Evolutionary conservation across 2,797 vertebrate species (phyloP).

Genomic region (Hippopotamyrus pictus): DNA sequence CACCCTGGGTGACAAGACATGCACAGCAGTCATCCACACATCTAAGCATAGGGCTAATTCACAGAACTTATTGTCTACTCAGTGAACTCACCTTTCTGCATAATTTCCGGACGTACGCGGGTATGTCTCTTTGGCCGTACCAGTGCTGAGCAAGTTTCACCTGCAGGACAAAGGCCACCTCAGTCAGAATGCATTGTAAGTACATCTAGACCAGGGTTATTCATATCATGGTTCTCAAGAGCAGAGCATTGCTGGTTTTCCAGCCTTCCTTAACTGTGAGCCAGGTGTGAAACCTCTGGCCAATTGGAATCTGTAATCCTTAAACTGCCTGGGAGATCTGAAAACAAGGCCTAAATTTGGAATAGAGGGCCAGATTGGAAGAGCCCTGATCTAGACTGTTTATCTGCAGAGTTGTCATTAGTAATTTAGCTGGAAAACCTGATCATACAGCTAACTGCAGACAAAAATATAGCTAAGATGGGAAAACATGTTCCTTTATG

Average conservation of each 20-base stretch:
- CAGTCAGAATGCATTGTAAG: neutral
- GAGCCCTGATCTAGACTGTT: neutral
- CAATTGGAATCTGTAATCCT: neutral
- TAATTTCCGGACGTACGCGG: slow-evolving; percentile 26
- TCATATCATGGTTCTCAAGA: neutral
- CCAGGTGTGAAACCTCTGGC: neutral
- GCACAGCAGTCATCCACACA: neutral
- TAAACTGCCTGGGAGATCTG: neutral
- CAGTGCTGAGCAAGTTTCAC: slow-evolving; percentile 54
- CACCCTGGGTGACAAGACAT: neutral
- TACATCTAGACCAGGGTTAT: neutral
- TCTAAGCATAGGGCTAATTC: neutral
- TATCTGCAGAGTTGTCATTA: neutral
- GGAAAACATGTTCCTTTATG: neutral
- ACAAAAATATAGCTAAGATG: neutral
- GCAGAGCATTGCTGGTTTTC: neutral
- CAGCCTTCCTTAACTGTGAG: neutral
- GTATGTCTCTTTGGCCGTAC: slow-evolving; percentile 62
- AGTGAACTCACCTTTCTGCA: slow-evolving; percentile 46
- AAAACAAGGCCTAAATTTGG: neutral
- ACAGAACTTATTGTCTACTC: neutral
- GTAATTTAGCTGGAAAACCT: neutral
- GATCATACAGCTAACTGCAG: neutral
- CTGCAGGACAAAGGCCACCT: slow-evolving; percentile 48
- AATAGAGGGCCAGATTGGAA: neutral